Base-by-base conservation (phyloP, 2,797 vertebrate genomes). In the Geotrypetes seraphini region DNA sequence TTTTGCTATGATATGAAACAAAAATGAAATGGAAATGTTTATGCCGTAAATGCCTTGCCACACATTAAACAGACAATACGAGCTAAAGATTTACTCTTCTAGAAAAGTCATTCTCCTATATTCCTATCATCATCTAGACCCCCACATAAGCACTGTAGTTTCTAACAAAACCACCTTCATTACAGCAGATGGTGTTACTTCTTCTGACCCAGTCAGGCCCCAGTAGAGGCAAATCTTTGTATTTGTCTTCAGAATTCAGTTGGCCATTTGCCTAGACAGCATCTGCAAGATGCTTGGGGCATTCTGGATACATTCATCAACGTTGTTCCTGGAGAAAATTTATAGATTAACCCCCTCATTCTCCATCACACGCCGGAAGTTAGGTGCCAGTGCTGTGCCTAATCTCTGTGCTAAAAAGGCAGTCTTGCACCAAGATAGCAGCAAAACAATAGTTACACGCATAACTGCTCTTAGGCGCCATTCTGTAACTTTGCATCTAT, bases 1-100 rank as follows among this genome's bases (percentile, higher is more conserved):
- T 61, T 71, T 56, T 57, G 23, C 44, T 27, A 10, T 5, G 22
- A 60, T 58, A 49, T 50, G 59, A 66, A 71, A 63, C 63, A 31
- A 63, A 66, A 76, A 69, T 23, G 64, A 60, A 68, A 32, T 68
- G 48, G 66, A 67, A 75, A 63, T 62, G 53, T 72, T 73, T 69
- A 53, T 31, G 50, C 45, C 18, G 6, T 45, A 35, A 66, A 45
- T 52, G 50, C 39, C 26, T 16, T 47, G 50, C 31, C 51, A 50
- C 48, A 54, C 27, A 52, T 55, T 51, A 48, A 60, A 33, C 43
- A 63, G 57, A 68, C 63, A 75, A 57, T 29, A 20, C 51, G 28
- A 27, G 52, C 2, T 1, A 40, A 36, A 33, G 16, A 4, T 34
- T 39, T 54, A 15, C 50, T 47, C 39, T 37, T 21, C 22, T 53